Evolutionary conservation across 2,113 vertebrate species (phyloP).

Genomic region (Origma solitaria): DNA sequence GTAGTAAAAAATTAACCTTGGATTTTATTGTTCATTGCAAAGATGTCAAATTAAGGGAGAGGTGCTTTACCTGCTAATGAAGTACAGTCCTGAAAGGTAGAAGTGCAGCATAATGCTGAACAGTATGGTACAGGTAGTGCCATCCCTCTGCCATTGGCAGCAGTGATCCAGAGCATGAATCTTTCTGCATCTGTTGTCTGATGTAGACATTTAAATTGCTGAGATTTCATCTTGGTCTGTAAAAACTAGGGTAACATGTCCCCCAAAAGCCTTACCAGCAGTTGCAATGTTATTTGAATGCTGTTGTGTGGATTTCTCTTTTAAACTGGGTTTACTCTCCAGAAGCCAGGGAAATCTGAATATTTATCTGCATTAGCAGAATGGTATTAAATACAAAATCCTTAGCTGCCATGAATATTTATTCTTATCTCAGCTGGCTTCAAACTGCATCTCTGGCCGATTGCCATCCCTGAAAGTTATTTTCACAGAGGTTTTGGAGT

Average conservation of each 20-base stretch:
- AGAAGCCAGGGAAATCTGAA: background rate
- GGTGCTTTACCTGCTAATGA: background rate
- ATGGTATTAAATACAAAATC: background rate
- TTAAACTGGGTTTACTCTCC: background rate
- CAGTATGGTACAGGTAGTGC: background rate
- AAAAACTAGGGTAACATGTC: background rate
- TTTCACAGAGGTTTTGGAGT: slow-evolving; percentile 22
- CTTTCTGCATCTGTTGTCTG: background rate
- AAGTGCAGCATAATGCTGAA: background rate
- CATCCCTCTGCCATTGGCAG: background rate
- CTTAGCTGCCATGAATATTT: slow-evolving; percentile 14
- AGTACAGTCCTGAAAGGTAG: background rate
- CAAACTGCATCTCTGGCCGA: background rate
- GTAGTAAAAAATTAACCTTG: background rate
- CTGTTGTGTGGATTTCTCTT: background rate
- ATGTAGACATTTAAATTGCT: background rate
- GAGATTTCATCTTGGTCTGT: background rate
- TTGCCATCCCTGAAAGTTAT: slow-evolving; percentile 22
- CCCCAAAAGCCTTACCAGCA: background rate
- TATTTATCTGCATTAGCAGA: slow-evolving; percentile 15
- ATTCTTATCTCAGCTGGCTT: background rate
- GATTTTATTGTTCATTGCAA: background rate
- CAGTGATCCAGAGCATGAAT: background rate
- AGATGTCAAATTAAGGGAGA: background rate
- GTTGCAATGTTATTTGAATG: background rate